These are phyloP conservation scores for Phyllostomus discolor DNA, from an alignment of 2,113 vertebrate species.

Conservation along the genomic window DNA sequence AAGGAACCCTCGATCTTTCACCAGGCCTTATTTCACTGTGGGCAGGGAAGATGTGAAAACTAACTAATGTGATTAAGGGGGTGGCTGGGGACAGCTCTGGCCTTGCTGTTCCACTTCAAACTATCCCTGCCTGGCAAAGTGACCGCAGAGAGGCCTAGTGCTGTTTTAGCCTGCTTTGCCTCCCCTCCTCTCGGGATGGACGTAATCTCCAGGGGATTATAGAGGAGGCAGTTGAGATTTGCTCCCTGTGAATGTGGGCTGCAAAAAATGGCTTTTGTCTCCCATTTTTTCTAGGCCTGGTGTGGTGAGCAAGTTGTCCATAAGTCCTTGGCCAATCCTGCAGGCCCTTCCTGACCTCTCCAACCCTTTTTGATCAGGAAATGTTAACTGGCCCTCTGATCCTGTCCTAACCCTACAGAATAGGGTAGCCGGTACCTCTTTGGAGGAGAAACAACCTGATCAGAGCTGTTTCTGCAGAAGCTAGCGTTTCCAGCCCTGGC, in stretches of 20 bases:
- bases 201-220: slow-evolving; percentile 71
- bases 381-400: slow-evolving; percentile 19
- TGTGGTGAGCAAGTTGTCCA: slow-evolving; percentile 34
- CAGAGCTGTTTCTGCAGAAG: slow-evolving; percentile 27
- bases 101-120: slow-evolving; percentile 54
- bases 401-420: background rate
- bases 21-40: slow-evolving; percentile 24
- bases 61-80: slow-evolving; percentile 38
- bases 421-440: background rate
- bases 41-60: slow-evolving; percentile 46
- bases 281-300: slow-evolving; percentile 41
- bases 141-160: slow-evolving; percentile 63
- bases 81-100: slow-evolving; percentile 39
- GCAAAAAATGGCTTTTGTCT: slow-evolving; percentile 74
- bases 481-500: slow-evolving; percentile 8
- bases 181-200: slow-evolving; percentile 58
- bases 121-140: slow-evolving; percentile 45
- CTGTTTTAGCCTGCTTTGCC: slow-evolving; percentile 61
- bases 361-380: slow-evolving; percentile 21
- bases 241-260: slow-evolving; percentile 61
- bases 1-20: background rate
- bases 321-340: slow-evolving; percentile 22
- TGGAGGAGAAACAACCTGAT: slow-evolving; percentile 27
- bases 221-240: slow-evolving; percentile 64
- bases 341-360: slow-evolving; percentile 27